Conservation (phyloP, 2,113 vertebrate genomes). For the Haemorhous mexicanus region DNA sequence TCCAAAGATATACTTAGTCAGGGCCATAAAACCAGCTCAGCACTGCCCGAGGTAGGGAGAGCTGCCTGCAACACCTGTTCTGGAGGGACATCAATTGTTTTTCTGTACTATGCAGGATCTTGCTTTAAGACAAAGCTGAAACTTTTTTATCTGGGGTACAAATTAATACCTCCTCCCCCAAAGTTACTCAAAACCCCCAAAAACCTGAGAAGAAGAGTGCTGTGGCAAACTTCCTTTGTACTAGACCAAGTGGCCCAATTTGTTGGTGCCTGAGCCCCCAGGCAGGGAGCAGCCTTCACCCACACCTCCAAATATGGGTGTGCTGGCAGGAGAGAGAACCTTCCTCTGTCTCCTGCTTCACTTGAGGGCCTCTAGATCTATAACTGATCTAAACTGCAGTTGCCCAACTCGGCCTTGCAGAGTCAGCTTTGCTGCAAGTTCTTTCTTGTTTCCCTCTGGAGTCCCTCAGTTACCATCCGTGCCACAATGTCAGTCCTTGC, state of each 20-base stretch:
- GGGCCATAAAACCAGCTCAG: background rate
- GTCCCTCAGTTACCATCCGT: background rate
- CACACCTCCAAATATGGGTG: constrained; percentile 36
- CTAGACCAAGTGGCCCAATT: background rate
- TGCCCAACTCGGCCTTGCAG: constrained; percentile 41
- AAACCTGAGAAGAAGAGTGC: background rate
- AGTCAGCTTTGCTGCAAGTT: constrained; percentile 54
- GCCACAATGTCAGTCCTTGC: accelerated
- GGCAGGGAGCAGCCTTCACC: background rate
- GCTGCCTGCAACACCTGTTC: accelerated
- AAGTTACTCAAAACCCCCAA: background rate
- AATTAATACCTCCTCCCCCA: background rate
- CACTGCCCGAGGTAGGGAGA: background rate
- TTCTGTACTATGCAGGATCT: background rate
- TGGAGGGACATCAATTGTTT: background rate
- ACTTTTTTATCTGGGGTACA: background rate
- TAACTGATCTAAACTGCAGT: constrained; percentile 41
- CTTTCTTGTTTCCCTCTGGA: constrained; percentile 20
- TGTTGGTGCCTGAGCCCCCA: background rate
- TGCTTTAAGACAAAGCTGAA: background rate
- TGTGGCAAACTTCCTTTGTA: background rate
- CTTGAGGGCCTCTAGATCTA: constrained; percentile 63
- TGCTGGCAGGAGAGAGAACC: constrained; percentile 23
- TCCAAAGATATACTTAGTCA: background rate
- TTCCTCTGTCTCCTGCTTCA: constrained; percentile 24